phyloP scores from a whole-genome alignment of 2,888 invertebrate species.

The Incurvaria masculella region DNA sequence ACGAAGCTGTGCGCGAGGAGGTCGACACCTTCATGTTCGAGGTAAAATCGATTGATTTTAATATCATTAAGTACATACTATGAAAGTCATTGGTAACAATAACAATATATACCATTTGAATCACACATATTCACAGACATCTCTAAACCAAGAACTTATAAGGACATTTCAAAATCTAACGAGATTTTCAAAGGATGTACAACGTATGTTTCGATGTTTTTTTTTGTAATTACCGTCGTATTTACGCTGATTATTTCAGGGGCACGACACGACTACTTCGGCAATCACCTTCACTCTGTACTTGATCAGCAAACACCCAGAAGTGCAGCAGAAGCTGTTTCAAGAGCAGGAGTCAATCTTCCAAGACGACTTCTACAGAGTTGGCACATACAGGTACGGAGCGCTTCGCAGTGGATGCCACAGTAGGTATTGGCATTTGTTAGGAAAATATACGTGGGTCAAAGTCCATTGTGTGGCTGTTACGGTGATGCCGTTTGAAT shows the following conservation, averaged over 20 bases:
- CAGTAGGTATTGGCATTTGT: no score
- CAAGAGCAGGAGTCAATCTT: constrained; percentile 46
- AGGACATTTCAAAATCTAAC: no score
- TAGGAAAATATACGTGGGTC: no score
- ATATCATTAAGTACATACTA: no score
- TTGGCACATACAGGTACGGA: neutral
- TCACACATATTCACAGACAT: no score
- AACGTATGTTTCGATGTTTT: neutral
- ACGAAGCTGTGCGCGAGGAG: constrained; percentile 46
- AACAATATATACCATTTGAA: no score
- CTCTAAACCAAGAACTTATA: no score
- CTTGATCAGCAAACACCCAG: constrained; percentile 39
- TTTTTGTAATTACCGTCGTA: neutral
- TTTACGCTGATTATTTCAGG: constrained; percentile 24
- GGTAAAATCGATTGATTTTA: no score
- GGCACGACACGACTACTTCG: constrained; percentile 45
- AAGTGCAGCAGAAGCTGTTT: constrained; percentile 39
- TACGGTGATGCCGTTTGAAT: no score
- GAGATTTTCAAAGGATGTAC: neutral
- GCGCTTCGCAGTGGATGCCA: no score
- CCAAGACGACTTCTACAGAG: constrained; percentile 21
- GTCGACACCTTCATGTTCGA: constrained; percentile 54
- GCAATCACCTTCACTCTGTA: constrained; percentile 32
- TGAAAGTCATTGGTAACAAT: no score
- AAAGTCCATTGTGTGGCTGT: no score